phyloP scores from a whole-genome alignment of 2,888 invertebrate species.

The Chrysolina haemoptera region DNA sequence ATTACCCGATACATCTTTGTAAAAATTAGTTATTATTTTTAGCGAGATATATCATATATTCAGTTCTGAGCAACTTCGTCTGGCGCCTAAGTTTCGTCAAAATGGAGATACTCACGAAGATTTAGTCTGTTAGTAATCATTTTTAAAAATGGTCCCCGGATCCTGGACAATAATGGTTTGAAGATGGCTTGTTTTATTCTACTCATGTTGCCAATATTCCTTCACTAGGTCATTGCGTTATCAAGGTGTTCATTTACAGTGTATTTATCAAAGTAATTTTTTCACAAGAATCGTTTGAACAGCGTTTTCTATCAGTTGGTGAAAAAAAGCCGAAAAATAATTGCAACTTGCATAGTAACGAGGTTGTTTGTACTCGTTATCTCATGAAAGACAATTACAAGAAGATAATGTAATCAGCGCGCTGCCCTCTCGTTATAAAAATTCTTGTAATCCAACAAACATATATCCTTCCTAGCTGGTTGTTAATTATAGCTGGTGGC shows the following conservation, averaged over 20 bases:
- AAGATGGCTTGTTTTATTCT: neutral
- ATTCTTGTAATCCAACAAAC: slow-evolving; percentile 46
- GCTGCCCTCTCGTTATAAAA: slow-evolving; percentile 19
- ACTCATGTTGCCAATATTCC: neutral
- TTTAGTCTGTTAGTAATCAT: too few relatives aligned
- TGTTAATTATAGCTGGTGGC: slow-evolving; percentile 54
- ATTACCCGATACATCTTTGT: too few relatives aligned
- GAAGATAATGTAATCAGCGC: slow-evolving; percentile 19
- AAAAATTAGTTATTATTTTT: too few relatives aligned
- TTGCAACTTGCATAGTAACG: slow-evolving; percentile 11
- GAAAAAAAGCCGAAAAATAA: slow-evolving; percentile 13
- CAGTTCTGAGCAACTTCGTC: too few relatives aligned
- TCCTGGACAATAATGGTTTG: too few relatives aligned
- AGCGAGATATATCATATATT: too few relatives aligned
- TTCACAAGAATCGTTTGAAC: neutral
- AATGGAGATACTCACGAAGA: too few relatives aligned
- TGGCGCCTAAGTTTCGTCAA: too few relatives aligned
- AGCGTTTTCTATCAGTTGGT: neutral
- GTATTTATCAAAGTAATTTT: slow-evolving; percentile 4
- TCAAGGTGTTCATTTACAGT: neutral
- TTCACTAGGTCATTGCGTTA: neutral
- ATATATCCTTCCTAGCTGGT: slow-evolving; percentile 51
- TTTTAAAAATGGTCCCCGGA: too few relatives aligned
- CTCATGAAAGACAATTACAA: slow-evolving; percentile 13
- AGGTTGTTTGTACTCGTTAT: slow-evolving; percentile 21